These are phyloP conservation scores for Melanotaenia nigrans DNA, from an alignment of 2,797 vertebrate genomes.

Conservation along the genomic window DNA sequence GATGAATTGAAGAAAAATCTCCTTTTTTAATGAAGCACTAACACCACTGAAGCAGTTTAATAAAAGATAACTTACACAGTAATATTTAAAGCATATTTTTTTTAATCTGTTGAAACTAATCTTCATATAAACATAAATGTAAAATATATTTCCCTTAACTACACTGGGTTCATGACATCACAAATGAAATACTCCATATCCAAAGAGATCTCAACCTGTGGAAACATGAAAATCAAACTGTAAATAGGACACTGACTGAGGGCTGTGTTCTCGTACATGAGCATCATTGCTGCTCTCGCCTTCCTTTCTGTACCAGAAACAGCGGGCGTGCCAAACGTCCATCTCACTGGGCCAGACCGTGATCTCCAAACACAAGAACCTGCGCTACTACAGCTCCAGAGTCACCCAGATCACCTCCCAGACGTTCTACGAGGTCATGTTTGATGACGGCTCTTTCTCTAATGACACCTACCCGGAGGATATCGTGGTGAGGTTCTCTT, in stretches of 20 bases:
- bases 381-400: conserved; percentile 94
- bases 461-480: conserved; percentile 97
- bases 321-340: conserved; percentile 83
- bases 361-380: conserved; percentile 95
- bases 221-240: too few relatives aligned
- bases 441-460: conserved; percentile 97
- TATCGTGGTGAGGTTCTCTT: conserved; percentile 89
- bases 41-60: neutral
- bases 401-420: conserved; percentile 90
- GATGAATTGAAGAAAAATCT: neutral
- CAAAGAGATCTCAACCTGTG: neutral
- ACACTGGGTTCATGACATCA: neutral
- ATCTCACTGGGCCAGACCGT: conserved; percentile 94
- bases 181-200: neutral
- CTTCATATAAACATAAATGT: neutral
- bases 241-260: neutral
- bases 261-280: neutral
- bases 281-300: conserved; percentile 38
- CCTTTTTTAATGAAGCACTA: neutral
- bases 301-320: conserved; percentile 79
- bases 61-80: neutral
- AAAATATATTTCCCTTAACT: neutral
- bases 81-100: neutral
- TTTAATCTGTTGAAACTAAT: neutral
- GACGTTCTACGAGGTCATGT: conserved; percentile 95